Percentiles rank a stretch among this genome's conserved stretches.
phyloP scores from a whole-genome alignment of 2,113 vertebrate species.

The Ibidorhyncha struthersii region DNA sequence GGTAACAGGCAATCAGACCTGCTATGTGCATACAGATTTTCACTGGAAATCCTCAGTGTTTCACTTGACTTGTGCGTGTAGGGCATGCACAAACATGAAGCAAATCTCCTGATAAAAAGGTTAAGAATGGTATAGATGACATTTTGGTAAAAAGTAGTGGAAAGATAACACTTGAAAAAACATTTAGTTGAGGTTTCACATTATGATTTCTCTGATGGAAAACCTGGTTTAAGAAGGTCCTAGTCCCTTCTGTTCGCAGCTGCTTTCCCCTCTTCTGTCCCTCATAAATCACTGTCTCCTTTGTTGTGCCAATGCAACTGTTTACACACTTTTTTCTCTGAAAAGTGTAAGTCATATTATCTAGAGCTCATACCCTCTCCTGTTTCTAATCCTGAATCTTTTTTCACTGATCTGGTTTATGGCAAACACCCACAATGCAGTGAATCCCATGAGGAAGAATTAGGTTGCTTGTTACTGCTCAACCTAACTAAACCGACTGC shows the following conservation, averaged over 20 bases:
- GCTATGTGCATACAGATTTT: conserved; percentile 34
- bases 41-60: conserved; percentile 51
- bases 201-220: background rate
- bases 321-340: background rate
- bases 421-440: background rate
- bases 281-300: background rate
- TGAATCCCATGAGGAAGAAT: background rate
- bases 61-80: conserved; percentile 40
- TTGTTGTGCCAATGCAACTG: background rate
- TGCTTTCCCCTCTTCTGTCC: background rate
- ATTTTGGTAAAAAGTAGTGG: conserved; percentile 18
- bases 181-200: background rate
- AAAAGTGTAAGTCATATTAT: background rate
- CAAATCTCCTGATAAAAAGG: conserved; percentile 27
- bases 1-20: conserved; percentile 40
- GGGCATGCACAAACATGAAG: conserved; percentile 17
- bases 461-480: background rate
- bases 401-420: background rate
- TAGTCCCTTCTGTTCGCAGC: background rate
- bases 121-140: conserved; percentile 13
- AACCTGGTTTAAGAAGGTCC: background rate
- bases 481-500: background rate
- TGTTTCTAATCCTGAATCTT: background rate
- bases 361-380: background rate
- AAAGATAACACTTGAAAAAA: background rate